Conservation (phyloP, 2,797 vertebrate genomes). For the Simalia tracyae region DNA sequence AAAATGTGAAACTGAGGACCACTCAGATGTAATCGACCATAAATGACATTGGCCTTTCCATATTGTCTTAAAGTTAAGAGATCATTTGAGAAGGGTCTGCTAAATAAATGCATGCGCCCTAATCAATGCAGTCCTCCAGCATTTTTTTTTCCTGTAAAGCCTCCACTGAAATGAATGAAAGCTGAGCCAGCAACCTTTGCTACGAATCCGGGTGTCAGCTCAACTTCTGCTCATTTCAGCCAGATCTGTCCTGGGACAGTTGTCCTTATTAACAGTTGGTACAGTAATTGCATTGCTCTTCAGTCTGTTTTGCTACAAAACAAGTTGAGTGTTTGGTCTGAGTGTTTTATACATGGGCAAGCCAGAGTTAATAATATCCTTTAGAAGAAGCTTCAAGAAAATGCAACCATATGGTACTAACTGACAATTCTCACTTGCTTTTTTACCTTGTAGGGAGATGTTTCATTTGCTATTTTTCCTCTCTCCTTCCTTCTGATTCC, state of each 20-base stretch:
- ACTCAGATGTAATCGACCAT: constrained; percentile 33
- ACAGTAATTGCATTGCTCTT: constrained; percentile 49
- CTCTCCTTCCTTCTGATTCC: constrained; percentile 36
- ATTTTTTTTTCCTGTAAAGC: background rate
- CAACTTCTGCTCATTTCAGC: background rate
- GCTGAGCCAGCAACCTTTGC: background rate
- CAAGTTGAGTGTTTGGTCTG: constrained; percentile 51
- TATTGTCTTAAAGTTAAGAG: constrained; percentile 63
- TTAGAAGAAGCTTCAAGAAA: constrained; percentile 48
- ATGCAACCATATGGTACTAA: constrained; percentile 6
- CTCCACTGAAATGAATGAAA: background rate
- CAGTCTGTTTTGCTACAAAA: constrained; percentile 57
- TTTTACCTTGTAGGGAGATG: constrained; percentile 38
- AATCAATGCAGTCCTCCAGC: background rate
- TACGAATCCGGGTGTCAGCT: background rate
- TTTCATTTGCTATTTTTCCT: background rate
- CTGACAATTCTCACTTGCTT: constrained; percentile 23
- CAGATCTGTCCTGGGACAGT: background rate
- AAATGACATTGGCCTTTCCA: constrained; percentile 35
- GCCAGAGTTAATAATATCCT: constrained; percentile 49
- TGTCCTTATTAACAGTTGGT: background rate
- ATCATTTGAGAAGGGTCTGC: constrained; percentile 19
- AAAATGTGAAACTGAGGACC: constrained; percentile 47
- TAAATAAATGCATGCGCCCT: constrained; percentile 18
- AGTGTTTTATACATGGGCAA: constrained; percentile 40